Evolutionary conservation across 2,888 invertebrate genomes (phyloP).

Genomic region (Lochmaea crataegi): DNA sequence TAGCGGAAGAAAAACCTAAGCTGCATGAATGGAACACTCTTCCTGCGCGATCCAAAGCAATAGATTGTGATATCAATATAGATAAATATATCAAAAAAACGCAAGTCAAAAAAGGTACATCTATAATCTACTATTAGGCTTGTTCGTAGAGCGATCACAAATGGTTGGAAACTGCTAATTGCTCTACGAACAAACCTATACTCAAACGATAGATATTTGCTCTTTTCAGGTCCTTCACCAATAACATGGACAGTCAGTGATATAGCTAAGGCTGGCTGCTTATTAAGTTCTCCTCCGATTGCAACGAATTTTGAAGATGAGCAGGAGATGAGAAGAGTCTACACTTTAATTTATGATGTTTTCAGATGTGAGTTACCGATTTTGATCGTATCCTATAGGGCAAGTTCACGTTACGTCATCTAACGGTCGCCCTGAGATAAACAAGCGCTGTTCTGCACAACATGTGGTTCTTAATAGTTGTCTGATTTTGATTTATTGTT

Average conservation of each 20-base stretch:
- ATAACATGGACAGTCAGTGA: constrained; percentile 64
- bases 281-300: constrained; percentile 68
- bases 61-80: constrained; percentile 26
- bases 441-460: no score
- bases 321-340: constrained; percentile 79
- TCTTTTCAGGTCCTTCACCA: constrained; percentile 40
- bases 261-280: constrained; percentile 70
- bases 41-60: constrained; percentile 50
- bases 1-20: constrained; percentile 52
- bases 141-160: no score
- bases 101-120: constrained; percentile 20
- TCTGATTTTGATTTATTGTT: no score
- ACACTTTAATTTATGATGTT: constrained; percentile 79
- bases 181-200: no score
- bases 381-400: no score
- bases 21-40: constrained; percentile 62
- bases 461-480: no score
- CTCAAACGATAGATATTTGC: no score
- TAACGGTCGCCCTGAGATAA: no score
- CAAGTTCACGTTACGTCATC: no score
- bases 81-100: constrained; percentile 19
- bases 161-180: no score
- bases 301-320: constrained; percentile 71
- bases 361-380: constrained; percentile 82
- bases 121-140: background rate